Conservation (phyloP, 2,797 vertebrate species). For the Neoniphon sammara region DNA sequence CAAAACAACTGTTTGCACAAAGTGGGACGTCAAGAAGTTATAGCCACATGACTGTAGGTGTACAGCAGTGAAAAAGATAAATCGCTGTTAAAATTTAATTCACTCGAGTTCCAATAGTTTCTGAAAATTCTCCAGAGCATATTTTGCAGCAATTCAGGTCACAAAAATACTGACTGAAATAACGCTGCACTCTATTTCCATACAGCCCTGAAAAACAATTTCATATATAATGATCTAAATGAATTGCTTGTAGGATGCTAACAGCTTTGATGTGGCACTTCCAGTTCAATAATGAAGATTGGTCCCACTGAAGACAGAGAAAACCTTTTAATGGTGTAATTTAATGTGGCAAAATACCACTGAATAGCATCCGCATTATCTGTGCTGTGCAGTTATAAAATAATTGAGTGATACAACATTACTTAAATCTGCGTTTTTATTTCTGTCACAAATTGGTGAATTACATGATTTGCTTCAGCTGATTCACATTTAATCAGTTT, state of each 20-base stretch:
- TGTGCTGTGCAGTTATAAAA: not conserved
- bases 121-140: not conserved
- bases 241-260: not conserved
- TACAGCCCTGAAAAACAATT: no score
- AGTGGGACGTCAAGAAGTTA: slow-evolving; percentile 87
- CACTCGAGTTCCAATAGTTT: no score
- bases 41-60: slow-evolving; percentile 2
- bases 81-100: not conserved
- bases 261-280: not conserved
- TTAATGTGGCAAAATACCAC: not conserved
- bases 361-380: not conserved
- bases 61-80: not conserved
- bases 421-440: not conserved
- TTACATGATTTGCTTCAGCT: no score
- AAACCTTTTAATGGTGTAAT: not conserved
- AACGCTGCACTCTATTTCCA: not conserved
- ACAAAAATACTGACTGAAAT: not conserved
- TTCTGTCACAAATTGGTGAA: no score
- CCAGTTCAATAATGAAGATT: not conserved
- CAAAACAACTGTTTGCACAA: slow-evolving; percentile 88
- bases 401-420: not conserved
- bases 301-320: not conserved
- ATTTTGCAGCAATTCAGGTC: not conserved
- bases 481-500: no score
- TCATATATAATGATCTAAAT: no score